These are phyloP conservation scores for Eulimnadia texana DNA, from an alignment of 1,140 invertebrate species.

Conservation along the genomic window DNA sequence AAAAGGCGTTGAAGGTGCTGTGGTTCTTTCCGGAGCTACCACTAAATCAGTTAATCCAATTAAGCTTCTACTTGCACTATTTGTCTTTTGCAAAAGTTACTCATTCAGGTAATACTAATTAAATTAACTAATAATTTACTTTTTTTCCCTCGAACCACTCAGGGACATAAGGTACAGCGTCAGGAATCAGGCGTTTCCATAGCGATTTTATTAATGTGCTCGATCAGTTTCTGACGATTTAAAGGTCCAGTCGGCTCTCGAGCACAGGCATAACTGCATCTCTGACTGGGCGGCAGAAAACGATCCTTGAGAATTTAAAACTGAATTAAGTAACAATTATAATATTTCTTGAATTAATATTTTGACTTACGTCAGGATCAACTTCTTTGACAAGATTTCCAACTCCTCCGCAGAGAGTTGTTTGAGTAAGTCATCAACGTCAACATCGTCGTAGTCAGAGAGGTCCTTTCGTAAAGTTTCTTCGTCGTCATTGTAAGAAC, in stretches of 20 bases:
- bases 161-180: slow-evolving; percentile 61
- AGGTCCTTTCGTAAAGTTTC: slow-evolving; percentile 81
- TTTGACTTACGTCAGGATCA: slow-evolving; percentile 85
- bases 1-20: not conserved
- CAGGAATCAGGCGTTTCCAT: slow-evolving; percentile 94
- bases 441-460: slow-evolving; percentile 84
- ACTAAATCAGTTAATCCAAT: too few relatives aligned
- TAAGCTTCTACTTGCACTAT: too few relatives aligned
- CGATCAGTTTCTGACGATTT: slow-evolving; percentile 88
- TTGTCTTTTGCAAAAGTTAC: too few relatives aligned
- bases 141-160: not conserved
- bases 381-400: slow-evolving; percentile 95
- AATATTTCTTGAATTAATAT: not conserved
- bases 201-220: slow-evolving; percentile 95
- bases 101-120: too few relatives aligned
- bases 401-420: slow-evolving; percentile 92
- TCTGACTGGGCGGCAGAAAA: slow-evolving; percentile 85
- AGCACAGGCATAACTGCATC: slow-evolving; percentile 87
- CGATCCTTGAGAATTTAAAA: slow-evolving; percentile 58
- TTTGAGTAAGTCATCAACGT: slow-evolving; percentile 85
- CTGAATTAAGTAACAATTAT: slow-evolving; percentile 1
- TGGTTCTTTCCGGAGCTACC: not conserved
- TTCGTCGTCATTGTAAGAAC: slow-evolving; percentile 54
- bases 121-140: not conserved
- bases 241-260: slow-evolving; percentile 90